Conservation (phyloP, 2,113 vertebrate species). For the Benitochromis conjunctus region DNA sequence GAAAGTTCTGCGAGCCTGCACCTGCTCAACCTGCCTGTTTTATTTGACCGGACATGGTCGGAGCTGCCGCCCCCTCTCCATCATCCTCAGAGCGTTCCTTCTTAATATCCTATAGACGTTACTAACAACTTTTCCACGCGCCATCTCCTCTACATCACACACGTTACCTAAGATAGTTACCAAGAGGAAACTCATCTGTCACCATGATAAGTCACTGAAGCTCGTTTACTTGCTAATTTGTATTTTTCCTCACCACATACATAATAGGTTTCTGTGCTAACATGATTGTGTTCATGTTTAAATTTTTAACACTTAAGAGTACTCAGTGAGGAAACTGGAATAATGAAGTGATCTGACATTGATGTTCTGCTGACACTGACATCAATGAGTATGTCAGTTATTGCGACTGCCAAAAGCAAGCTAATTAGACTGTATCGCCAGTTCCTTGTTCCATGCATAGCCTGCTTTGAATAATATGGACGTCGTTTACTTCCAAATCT, state of each 20-base stretch:
- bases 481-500: not conserved
- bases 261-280: not conserved
- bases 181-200: not conserved
- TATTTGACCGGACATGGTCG: not conserved
- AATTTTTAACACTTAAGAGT: not conserved
- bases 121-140: not conserved
- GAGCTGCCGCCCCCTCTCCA: not conserved
- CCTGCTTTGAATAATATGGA: conserved; percentile 11
- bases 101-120: not conserved
- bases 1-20: not conserved
- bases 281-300: not conserved
- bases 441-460: not conserved
- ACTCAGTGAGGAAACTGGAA: not conserved
- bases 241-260: not conserved
- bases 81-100: not conserved
- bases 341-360: not conserved
- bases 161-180: not conserved
- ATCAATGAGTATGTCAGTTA: not conserved
- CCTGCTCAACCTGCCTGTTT: not conserved
- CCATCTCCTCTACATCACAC: not conserved
- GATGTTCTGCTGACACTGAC: not conserved
- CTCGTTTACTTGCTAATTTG: not conserved
- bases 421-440: not conserved
- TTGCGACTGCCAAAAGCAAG: not conserved
- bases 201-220: not conserved